Base-by-base conservation (phyloP, 2,113 vertebrate genomes). In the Leucoraja erinaceus region DNA sequence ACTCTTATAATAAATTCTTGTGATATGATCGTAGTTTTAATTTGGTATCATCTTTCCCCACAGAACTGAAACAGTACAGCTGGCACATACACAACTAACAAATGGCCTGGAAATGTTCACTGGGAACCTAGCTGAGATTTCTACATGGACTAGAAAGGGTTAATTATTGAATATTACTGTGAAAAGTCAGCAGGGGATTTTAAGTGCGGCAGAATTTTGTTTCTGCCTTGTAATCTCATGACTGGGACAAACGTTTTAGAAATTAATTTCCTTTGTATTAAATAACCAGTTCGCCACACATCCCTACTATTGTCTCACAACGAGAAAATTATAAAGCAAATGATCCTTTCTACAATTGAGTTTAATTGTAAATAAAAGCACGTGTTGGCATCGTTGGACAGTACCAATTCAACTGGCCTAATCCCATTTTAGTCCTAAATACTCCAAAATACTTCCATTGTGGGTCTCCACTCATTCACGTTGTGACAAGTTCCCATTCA, bases 1-100 rank as follows among this genome's bases (percentile, higher is more conserved):
- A 63, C 70, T 91, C 20, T 90, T n/a, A 33, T 91, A 9, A 91
- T 70, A 91, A 70, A 72, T 91, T 91, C 31, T 83, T 47, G 31
- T 63, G 12, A 47, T 38, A 90, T n/a, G 61, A 31, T 47, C n/a
- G 47, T 31, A 38, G 33, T 91, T 91, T 91, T 91, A 70, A 47
- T 91, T 91, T 91, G 88, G 88, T 72, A 91, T 91, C 20, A 16
- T 72, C 18, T 72, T 72, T 20, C 70, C 70, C 70, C 70, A 72
- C 16, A 72, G 18, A 20, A 72, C 70, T 10, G 63, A 66, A 66
- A 72, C 5, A 20, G 22, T 72, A 72, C 70, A 72, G 70, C 16
- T 72, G 70, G 70, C 70, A 72, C 18, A 20, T 8, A 31, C 59
- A 88, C 83, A 88, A 66, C 28, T n/a, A 72, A 84, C 56, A n/a